Evolutionary conservation across 2,113 vertebrate species (phyloP), one percentile per base, ranked within the genome.

Genomic region (Lichenostomus cassidix): DNA sequence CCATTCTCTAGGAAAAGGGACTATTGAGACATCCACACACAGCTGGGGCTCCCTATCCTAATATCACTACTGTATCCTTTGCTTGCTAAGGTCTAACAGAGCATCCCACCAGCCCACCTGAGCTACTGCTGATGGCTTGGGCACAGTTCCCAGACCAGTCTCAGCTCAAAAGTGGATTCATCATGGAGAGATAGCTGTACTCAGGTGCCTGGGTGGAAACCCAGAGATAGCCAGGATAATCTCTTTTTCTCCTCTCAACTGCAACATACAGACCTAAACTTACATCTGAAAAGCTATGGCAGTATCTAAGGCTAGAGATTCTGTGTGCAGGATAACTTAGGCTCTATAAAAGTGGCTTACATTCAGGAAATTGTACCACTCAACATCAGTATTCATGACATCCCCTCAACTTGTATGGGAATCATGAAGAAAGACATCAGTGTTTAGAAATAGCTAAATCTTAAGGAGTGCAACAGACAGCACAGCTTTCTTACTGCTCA

Each of bases 181-280:
- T 8, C 3, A 0, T 5, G 10, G 25, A 39, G 27, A 10, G 7
- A 19, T 0, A 22, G 7, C 2, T 70, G 11, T n/a, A 24, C 19
- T 78, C 46, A 47, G 25, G 33, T 2, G 3, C 2, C 3, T 1
- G 8, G 21, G 9, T 12, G 25, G 49, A 63, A 52, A 88, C 13
- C 3, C 70, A 62, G 39, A 68, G 75, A 31, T 2, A n/a, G 4
- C 12, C 39, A 63, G 35, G n/a, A 67, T 17, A 53, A 16, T 56
- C 25, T 33, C 24, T 35, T 31, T 20, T 22, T 52, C 27, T 39
- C 23, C 21, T 8, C 31, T 56, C 52, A 60, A 23, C 13, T 22
- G 23, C 37, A 44, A 10, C 11, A 27, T 64, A 19, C 55, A 81
- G 83, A 42, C 23, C 15, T 70, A 47, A 68, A 44, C 24, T 49